Evolutionary conservation across 2,888 invertebrate genomes (phyloP), one percentile per base, ranked within the genome.

Genomic region (Pyrgus malvae): DNA sequence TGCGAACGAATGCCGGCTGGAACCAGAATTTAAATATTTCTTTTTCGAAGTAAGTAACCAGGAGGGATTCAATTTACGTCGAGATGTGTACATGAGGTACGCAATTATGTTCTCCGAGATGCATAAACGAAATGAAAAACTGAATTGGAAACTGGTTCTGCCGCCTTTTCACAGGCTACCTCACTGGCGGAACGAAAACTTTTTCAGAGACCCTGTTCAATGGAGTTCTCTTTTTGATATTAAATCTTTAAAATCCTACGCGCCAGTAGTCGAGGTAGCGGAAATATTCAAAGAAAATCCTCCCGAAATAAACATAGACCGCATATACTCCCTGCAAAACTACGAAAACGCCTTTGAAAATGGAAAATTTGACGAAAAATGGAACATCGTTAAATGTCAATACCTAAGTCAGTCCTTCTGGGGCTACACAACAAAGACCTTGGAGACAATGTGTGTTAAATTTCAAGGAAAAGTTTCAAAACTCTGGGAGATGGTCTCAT

Each of bases 41-140:
- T 91, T 99, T 44, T 99, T 98, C 81, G 98, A 98, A 76, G 95
- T 99, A 0, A 99, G 99, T 89, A 95, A 94, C 2, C 95, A 96
- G 0, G 99, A 99, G 90, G 99, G 99, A 0, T 99, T 99, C 75
- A 99, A 99, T 89, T 91, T 99, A 59, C 92, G 98, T 11, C 92
- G 99, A 27, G 99, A 99, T 90, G 99, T 99, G 1, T 99, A 97
- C 72, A 94, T 99, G 91, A 92, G 99, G 65, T 92, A 98, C 68
- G 98, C 98, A 1, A 94, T 96, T 41, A 93, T 98, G 73, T 91
- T 97, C 0, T 91, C 94, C 23, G 92, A 93, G 56, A 88, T 97
- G 49, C 91, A 92, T 55, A 90, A 91, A 54, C 76, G 83, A 8
- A 80, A 82, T 0, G 75, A 78, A 55, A 83, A 86, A 40, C 77